phyloP scores from a whole-genome alignment of 2,113 vertebrate species.

The Pituophis catenifer region DNA sequence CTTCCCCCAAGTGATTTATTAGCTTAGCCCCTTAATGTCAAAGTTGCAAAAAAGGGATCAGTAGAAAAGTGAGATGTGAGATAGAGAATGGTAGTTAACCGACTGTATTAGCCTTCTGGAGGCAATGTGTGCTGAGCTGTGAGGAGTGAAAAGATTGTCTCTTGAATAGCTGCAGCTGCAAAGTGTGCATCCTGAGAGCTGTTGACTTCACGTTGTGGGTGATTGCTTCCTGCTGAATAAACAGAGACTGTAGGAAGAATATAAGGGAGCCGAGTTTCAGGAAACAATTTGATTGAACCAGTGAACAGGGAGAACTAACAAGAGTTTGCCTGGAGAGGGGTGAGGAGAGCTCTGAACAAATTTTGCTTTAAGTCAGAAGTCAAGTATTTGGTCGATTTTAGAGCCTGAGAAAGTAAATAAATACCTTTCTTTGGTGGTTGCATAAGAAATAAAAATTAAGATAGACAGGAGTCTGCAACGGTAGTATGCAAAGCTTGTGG shows the following conservation, averaged over 20 bases:
- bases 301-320: not conserved
- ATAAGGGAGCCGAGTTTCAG: not conserved
- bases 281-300: not conserved
- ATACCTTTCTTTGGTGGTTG: not conserved
- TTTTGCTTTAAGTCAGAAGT: not conserved
- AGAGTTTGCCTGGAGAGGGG: not conserved
- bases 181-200: not conserved
- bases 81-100: not conserved
- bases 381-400: not conserved
- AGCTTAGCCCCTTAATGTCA: not conserved
- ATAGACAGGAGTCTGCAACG: not conserved
- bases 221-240: not conserved
- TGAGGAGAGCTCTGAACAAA: not conserved
- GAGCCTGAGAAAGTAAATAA: not conserved
- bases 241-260: not conserved
- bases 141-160: not conserved
- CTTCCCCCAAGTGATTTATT: not conserved
- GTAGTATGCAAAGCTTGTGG: not conserved
- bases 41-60: not conserved
- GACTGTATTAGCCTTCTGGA: not conserved
- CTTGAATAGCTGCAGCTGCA: not conserved
- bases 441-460: not conserved
- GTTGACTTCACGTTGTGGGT: not conserved
- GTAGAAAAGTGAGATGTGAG: not conserved
- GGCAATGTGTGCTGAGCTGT: not conserved